Evolutionary conservation across 2,888 invertebrate genomes (phyloP).

Genomic region (Apodemia zela): DNA sequence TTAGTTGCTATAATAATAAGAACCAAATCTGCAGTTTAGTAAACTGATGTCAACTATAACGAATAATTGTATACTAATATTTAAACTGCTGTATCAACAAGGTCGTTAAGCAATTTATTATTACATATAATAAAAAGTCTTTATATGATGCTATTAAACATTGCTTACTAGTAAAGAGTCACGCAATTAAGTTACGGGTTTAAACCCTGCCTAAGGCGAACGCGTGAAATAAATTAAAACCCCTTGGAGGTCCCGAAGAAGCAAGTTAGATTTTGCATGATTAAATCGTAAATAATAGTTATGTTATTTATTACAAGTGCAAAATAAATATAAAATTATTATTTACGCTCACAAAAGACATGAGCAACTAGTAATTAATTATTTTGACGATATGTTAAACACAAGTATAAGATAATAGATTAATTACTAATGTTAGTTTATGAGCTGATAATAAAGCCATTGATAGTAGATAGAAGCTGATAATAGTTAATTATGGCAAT

Average conservation of each 20-base stretch:
- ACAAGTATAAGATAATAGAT: too few relatives aligned
- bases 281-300: conserved; percentile 5
- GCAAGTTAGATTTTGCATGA: neutral
- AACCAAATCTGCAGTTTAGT: too few relatives aligned
- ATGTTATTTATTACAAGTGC: neutral
- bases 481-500: too few relatives aligned
- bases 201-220: conserved; percentile 1
- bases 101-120: neutral
- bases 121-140: conserved; percentile 14
- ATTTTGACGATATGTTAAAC: too few relatives aligned
- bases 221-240: neutral
- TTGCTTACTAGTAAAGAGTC: conserved; percentile 6
- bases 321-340: neutral
- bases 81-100: neutral
- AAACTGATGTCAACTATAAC: too few relatives aligned
- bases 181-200: neutral
- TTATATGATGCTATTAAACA: neutral
- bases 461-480: too few relatives aligned
- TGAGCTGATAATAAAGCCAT: too few relatives aligned
- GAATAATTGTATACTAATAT: neutral
- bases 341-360: neutral
- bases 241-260: neutral
- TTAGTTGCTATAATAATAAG: too few relatives aligned
- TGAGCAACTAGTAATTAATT: too few relatives aligned
- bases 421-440: too few relatives aligned